phyloP scores from a whole-genome alignment of 2,888 invertebrate genomes.

The Xestia rhomboidea region DNA sequence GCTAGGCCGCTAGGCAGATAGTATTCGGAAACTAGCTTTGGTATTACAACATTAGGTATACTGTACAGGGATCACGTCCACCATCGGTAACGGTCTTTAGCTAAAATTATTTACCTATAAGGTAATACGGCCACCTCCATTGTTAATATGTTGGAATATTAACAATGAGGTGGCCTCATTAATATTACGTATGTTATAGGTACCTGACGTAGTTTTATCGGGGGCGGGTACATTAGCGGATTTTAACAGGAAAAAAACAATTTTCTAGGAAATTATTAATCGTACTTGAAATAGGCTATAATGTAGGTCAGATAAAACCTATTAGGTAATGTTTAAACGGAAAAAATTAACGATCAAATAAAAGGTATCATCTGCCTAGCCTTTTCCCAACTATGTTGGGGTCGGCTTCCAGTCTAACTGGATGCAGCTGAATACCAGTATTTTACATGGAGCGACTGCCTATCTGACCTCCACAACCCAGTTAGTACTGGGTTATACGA shows the following conservation, averaged over 20 bases:
- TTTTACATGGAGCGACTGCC: too few relatives aligned
- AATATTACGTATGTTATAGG: neutral
- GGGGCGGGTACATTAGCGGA: neutral
- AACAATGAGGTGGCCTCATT: neutral
- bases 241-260: slow-evolving; percentile 1
- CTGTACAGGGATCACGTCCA: neutral
- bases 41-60: too few relatives aligned
- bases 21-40: neutral
- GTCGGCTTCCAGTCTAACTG: too few relatives aligned
- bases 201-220: too few relatives aligned
- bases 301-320: neutral
- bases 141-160: neutral
- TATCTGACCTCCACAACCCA: too few relatives aligned
- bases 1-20: neutral
- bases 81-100: neutral
- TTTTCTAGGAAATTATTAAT: neutral
- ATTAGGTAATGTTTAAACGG: too few relatives aligned
- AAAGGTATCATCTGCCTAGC: neutral
- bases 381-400: too few relatives aligned
- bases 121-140: neutral
- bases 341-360: neutral
- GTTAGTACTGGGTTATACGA: too few relatives aligned
- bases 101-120: neutral
- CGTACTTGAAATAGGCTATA: neutral
- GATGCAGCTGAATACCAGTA: too few relatives aligned